Evolutionary conservation across 92 coral and sea anemone species (phyloP).

Genomic region (Micromussa lordhowensis): DNA sequence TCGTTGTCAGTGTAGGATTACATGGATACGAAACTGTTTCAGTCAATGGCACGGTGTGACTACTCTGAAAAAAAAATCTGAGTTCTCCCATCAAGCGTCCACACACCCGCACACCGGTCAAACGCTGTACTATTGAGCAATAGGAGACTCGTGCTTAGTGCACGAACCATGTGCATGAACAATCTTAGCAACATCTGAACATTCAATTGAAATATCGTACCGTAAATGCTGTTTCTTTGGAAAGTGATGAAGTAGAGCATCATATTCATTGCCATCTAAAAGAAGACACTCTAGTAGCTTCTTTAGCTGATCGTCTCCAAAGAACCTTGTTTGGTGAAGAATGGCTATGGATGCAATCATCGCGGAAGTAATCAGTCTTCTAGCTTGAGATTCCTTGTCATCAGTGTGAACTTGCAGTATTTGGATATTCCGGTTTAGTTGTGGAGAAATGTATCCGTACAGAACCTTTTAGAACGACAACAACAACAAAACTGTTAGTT

Average conservation of each 20-base stretch:
- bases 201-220: neutral
- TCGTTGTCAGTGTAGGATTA: too few species aligned
- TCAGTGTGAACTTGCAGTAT: neutral
- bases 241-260: conserved; percentile 7
- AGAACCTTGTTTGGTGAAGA: conserved; percentile 1
- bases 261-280: neutral
- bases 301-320: conserved; percentile 3
- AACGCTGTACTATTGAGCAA: too few species aligned
- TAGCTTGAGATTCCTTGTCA: neutral
- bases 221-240: neutral
- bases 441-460: neutral
- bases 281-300: neutral
- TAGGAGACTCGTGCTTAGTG: too few species aligned
- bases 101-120: too few species aligned
- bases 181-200: neutral
- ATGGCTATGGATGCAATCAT: conserved; percentile 15
- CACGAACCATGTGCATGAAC: too few species aligned
- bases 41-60: too few species aligned
- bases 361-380: conserved; percentile 12
- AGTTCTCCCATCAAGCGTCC: too few species aligned
- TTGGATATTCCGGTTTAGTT: neutral
- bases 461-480: neutral
- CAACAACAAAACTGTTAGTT: neutral
- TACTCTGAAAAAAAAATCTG: too few species aligned
- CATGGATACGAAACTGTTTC: too few species aligned